Base-by-base conservation (phyloP, 2,113 vertebrate genomes). In the Macquaria ambigua region DNA sequence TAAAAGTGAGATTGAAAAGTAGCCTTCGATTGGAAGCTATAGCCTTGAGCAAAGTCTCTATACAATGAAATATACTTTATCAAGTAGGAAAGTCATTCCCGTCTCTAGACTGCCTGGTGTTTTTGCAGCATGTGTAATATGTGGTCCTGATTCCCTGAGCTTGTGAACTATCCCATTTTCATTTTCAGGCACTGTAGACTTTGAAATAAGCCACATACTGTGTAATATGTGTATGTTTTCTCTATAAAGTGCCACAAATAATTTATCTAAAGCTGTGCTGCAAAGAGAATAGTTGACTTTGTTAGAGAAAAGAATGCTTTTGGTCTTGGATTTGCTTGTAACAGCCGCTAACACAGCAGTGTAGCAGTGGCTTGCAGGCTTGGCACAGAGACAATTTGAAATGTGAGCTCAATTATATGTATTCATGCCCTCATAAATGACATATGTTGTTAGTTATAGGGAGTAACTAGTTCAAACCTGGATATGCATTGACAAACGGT, bases 371-470 rank as follows among this genome's bases (percentile, higher is more conserved):
- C 79, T 85, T 16, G 64, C 53, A 87, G 72, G 79, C 87, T 93
- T 91, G 86, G 83, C 81, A 87, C 71, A 46, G 68, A 89, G 28
- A 90, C 81, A 85, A 80, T 88, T 62, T 89, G 88, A 88, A 93
- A 88, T 82, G 74, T 86, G 87, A 90, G 70, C 85, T 82, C 85
- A 81, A 84, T 89, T 85, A 79, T 52, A 86, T 72, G 77, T 79
- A 80, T 79, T 48, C 75, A 79, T 83, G 69, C 74, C 82, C 71
- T 79, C 84, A 91, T 85, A 84, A 91, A 92, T 90, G 88, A 66
- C 87, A 91, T 64, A 75, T 88, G 85, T 73, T 85, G 64, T 89
- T 79, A 78, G 81, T 86, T 84, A 74, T 25, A 25, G 23, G 62
- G 50, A 67, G 56, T 37, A 77, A 83, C 77, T 74, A 58, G 77